These are phyloP conservation scores for Oreochromis aureus DNA, from an alignment of 2,113 vertebrate species.

Conservation along the genomic window DNA sequence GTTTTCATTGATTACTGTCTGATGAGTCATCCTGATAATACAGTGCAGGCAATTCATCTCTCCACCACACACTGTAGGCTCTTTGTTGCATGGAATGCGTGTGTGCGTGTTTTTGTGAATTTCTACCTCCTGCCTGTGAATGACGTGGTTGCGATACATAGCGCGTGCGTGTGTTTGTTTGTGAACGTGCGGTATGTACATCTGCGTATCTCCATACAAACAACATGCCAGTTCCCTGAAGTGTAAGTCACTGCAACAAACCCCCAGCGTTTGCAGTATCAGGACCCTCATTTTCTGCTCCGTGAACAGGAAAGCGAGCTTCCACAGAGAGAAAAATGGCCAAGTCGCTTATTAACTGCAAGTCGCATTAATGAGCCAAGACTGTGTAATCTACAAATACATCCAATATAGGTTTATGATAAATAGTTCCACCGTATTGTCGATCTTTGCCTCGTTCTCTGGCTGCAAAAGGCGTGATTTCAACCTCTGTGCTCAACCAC, in stretches of 20 bases:
- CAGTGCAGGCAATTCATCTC: slow-evolving; percentile 66
- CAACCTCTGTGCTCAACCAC: background rate
- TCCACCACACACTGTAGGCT: slow-evolving; percentile 66
- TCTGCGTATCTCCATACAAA: slow-evolving; percentile 53
- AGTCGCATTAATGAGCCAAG: slow-evolving; percentile 59
- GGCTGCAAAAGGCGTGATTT: background rate
- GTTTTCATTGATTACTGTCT: slow-evolving; percentile 73
- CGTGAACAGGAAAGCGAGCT: slow-evolving; percentile 54
- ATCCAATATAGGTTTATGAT: slow-evolving; percentile 50
- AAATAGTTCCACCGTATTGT: slow-evolving; percentile 21
- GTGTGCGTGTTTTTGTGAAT: background rate
- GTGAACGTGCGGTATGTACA: slow-evolving; percentile 12
- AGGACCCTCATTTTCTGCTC: slow-evolving; percentile 60
- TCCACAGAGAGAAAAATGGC: slow-evolving; percentile 40
- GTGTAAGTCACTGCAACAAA: slow-evolving; percentile 33
- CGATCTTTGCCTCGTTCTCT: slow-evolving; percentile 50
- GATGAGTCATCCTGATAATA: slow-evolving; percentile 73
- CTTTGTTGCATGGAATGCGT: slow-evolving; percentile 72
- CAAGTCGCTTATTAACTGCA: slow-evolving; percentile 53
- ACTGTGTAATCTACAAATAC: slow-evolving; percentile 47
- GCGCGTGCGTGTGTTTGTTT: slow-evolving; percentile 43
- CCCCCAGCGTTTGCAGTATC: slow-evolving; percentile 41
- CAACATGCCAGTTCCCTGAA: slow-evolving; percentile 50
- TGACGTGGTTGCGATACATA: background rate
- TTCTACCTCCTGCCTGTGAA: slow-evolving; percentile 28